These are phyloP conservation scores for Chydorus sphaericus DNA, from an alignment of 2,888 invertebrate genomes.

Conservation along the genomic window DNA sequence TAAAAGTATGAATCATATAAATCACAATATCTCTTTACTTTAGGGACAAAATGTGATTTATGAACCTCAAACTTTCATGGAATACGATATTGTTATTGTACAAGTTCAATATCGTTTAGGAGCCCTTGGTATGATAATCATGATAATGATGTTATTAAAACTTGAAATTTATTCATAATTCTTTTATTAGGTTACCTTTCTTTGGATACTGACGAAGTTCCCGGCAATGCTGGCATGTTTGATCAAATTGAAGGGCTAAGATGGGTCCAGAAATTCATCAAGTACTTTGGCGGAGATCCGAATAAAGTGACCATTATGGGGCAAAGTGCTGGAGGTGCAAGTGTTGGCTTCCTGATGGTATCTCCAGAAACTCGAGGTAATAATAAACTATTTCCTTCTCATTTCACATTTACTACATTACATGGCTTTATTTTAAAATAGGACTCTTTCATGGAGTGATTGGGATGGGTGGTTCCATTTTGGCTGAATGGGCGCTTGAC, in stretches of 20 bases:
- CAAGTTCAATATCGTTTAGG: conserved; percentile 39
- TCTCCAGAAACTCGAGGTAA: conserved; percentile 8
- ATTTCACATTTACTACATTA: background rate
- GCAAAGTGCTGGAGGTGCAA: conserved; percentile 17
- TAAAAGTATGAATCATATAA: too few species aligned
- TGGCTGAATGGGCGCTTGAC: conserved; percentile 25
- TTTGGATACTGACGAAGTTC: conserved; percentile 16
- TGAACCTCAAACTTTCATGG: conserved; percentile 35
- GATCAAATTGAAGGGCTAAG: conserved; percentile 17
- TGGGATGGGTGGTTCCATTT: conserved; percentile 34
- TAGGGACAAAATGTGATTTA: conserved; percentile 25
- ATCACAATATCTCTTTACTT: too few species aligned
- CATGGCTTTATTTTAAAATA: background rate
- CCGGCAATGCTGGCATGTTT: conserved; percentile 16
- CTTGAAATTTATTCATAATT: background rate
- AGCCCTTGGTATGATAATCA: conserved; percentile 31
- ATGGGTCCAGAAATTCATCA: conserved; percentile 17
- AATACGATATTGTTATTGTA: conserved; percentile 37
- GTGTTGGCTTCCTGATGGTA: conserved; percentile 15
- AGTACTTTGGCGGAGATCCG: conserved; percentile 16
- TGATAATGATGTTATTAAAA: too few species aligned
- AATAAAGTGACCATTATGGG: conserved; percentile 16
- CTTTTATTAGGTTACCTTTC: conserved; percentile 14
- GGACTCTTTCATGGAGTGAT: background rate
- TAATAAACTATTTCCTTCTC: too few species aligned